phyloP scores from a whole-genome alignment of 2,113 vertebrate species.

The Natator depressus region DNA sequence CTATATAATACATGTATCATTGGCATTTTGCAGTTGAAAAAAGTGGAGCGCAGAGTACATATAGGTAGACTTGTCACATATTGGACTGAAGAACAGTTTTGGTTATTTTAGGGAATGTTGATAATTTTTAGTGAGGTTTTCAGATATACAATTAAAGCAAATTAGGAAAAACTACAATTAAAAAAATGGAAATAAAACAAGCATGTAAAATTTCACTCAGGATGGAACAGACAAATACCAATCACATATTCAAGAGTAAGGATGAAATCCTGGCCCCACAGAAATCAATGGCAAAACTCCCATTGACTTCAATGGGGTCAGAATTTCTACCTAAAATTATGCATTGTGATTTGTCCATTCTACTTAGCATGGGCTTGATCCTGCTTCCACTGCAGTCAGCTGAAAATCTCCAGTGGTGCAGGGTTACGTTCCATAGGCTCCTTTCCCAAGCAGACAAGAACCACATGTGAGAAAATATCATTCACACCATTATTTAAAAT shows the following conservation, averaged over 20 bases:
- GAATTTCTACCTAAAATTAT: not conserved
- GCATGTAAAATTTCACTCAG: not conserved
- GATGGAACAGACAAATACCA: not conserved
- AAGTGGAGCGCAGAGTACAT: not conserved
- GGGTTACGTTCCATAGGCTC: not conserved
- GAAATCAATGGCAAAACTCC: not conserved
- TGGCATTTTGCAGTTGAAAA: not conserved
- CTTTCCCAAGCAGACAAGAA: not conserved
- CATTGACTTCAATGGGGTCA: not conserved
- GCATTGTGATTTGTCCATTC: not conserved
- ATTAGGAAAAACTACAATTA: not conserved
- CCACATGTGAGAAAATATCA: not conserved
- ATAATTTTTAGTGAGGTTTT: not conserved
- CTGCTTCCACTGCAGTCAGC: not conserved
- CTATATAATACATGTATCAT: not conserved
- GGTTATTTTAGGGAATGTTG: not conserved
- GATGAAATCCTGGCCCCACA: not conserved
- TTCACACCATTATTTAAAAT: not conserved
- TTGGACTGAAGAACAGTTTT: not conserved
- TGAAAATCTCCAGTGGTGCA: not conserved
- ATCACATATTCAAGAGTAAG: not conserved
- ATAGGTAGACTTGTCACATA: not conserved
- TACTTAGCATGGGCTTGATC: not conserved
- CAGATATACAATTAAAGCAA: not conserved
- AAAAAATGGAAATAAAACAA: not conserved